Conservation (phyloP, 2,797 vertebrate species). For the Tenualosa ilisha region DNA sequence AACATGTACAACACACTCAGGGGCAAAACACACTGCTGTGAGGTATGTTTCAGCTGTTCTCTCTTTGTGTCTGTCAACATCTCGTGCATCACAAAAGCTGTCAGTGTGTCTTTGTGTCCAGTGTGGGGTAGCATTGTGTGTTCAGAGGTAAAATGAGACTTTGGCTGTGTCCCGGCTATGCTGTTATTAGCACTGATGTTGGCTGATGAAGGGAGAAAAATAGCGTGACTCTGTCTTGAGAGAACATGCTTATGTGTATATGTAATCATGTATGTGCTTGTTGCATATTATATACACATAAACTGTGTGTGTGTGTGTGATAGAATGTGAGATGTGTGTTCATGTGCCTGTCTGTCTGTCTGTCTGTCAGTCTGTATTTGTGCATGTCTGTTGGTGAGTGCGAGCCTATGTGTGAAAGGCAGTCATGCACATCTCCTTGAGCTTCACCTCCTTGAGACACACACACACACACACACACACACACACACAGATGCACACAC, state of each 20-base stretch:
- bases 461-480: not conserved
- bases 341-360: not conserved
- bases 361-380: not conserved
- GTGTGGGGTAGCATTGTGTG: not conserved
- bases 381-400: not conserved
- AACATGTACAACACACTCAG: not conserved
- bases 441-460: not conserved
- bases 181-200: not conserved
- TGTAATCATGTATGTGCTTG: not conserved
- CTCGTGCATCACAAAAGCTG: not conserved
- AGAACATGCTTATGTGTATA: not conserved
- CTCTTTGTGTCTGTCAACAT: not conserved
- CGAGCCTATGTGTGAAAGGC: not conserved
- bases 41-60: not conserved
- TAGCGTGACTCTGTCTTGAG: not conserved
- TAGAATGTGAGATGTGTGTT: not conserved
- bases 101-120: not conserved
- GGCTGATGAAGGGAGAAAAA: not conserved
- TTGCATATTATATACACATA: not conserved
- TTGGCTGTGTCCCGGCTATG: not conserved
- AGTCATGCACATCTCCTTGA: not conserved
- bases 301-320: not conserved
- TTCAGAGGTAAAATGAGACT: not conserved
- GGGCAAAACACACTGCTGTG: not conserved
- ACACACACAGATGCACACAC: not conserved